A percentile compares a stretch with the other conserved stretches of the same genome.
Evolutionary conservation across 2,113 vertebrate species (phyloP).

Genomic region (Crotalus viridis): DNA sequence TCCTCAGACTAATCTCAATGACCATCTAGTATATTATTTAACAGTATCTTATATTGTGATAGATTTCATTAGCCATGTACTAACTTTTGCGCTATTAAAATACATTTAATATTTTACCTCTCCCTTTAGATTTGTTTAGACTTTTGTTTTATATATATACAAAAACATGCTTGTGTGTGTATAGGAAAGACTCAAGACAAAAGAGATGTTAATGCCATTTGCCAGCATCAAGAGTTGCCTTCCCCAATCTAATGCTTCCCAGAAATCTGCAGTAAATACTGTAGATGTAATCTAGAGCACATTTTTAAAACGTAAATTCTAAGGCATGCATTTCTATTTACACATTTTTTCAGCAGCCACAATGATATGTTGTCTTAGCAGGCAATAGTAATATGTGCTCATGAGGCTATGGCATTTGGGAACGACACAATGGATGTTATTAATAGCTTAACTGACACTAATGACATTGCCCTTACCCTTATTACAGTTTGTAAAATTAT

Average conservation of each 20-base stretch:
- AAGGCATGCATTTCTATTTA: not conserved
- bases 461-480: constrained; percentile 75
- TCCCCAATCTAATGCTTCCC: not conserved
- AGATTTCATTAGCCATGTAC: not conserved
- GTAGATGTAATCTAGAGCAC: not conserved
- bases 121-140: not conserved
- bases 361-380: constrained; percentile 58
- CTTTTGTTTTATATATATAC: not conserved
- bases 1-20: not conserved
- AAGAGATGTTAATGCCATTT: not conserved
- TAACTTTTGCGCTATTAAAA: not conserved
- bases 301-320: not conserved
- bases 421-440: constrained; percentile 76
- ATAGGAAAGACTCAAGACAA: not conserved
- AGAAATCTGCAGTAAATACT: not conserved
- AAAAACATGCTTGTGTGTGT: not conserved
- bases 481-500: constrained; percentile 76
- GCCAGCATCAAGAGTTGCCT: not conserved
- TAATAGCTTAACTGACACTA: constrained; percentile 83
- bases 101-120: not conserved
- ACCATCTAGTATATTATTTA: not conserved
- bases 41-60: not conserved
- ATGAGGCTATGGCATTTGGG: constrained; percentile 70
- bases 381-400: constrained; percentile 60
- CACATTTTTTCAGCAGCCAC: not conserved